Evolutionary conservation across 2,888 invertebrate genomes (phyloP).

Genomic region (Erebia aethiops): DNA sequence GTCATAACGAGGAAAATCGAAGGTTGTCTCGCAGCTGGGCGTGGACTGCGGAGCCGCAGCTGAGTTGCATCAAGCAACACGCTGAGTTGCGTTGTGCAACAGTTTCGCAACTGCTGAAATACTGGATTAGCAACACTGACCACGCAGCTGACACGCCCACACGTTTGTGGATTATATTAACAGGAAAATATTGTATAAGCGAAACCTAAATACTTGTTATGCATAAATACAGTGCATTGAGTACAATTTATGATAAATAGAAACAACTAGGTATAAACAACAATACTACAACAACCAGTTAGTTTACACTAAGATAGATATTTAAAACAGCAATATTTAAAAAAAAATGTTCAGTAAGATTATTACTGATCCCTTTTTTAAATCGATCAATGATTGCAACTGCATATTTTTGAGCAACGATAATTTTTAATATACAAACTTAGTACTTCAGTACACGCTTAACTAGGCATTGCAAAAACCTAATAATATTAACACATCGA

Average conservation of each 20-base stretch:
- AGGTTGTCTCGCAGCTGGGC: conserved; percentile 56
- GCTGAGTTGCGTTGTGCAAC: conserved; percentile 62
- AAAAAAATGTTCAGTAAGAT: not conserved
- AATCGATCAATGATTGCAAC: too few species aligned
- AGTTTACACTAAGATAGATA: not conserved
- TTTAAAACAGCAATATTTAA: not conserved
- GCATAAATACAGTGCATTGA: not conserved
- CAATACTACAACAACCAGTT: not conserved
- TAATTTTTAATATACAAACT: not conserved
- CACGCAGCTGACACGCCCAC: conserved; percentile 46
- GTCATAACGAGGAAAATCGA: conserved; percentile 72
- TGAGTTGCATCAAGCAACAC: conserved; percentile 54
- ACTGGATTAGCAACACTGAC: conserved; percentile 64
- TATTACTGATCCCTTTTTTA: not conserved
- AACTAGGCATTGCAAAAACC: too few species aligned
- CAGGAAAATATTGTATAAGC: conserved; percentile 24
- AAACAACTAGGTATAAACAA: not conserved
- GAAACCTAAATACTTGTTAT: conserved; percentile 11
- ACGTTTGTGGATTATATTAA: conserved; percentile 27
- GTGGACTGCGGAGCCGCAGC: conserved; percentile 32
- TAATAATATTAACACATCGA: not conserved
- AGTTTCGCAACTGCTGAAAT: conserved; percentile 71
- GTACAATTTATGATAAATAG: not conserved
- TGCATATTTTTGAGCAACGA: not conserved
- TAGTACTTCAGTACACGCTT: not conserved